These are phyloP conservation scores for Scartelaos histophorus DNA, from an alignment of 2,113 vertebrate species.

Conservation along the genomic window DNA sequence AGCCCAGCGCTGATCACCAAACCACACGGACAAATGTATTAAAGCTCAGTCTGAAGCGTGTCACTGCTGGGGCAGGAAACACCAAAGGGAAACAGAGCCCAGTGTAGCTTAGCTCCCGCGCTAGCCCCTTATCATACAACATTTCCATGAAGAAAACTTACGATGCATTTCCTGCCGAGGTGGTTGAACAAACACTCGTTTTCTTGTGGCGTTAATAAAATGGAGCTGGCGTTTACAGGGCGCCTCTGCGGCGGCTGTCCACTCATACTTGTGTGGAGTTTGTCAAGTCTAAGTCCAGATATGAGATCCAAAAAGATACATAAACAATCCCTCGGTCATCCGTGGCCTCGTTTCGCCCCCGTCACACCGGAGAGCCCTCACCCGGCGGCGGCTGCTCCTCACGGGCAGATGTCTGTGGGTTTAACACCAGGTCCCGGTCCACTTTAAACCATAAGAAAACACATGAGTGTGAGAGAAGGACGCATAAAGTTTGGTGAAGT, in stretches of 20 bases:
- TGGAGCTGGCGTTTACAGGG: conserved; percentile 80
- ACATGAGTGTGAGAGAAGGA: conserved; percentile 27
- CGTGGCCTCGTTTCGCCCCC: conserved; percentile 62
- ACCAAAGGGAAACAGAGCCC: background rate
- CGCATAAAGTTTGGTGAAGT: conserved; percentile 77
- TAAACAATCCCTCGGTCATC: conserved; percentile 72
- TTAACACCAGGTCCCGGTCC: conserved; percentile 15
- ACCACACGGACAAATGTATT: conserved; percentile 17
- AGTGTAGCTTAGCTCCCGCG: conserved; percentile 52
- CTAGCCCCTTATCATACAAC: conserved; percentile 33
- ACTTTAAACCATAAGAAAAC: conserved; percentile 24
- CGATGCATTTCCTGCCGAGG: conserved; percentile 93
- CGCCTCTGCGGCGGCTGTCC: conserved; percentile 81
- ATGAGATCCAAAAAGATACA: conserved; percentile 51
- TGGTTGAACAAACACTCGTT: conserved; percentile 87
- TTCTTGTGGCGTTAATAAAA: conserved; percentile 85
- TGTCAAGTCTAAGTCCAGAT: conserved; percentile 51
- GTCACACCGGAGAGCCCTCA: conserved; percentile 40
- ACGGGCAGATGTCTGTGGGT: background rate
- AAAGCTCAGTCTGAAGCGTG: conserved; percentile 15
- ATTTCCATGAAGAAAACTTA: conserved; percentile 76
- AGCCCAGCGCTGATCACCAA: conserved; percentile 8
- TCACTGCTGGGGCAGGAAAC: conserved; percentile 18
- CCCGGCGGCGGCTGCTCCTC: background rate
- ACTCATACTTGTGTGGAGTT: conserved; percentile 78